Percentiles rank a stretch among this genome's conserved stretches.
Conservation (phyloP, 2,113 vertebrate genomes). For the Leiothrix lutea region DNA sequence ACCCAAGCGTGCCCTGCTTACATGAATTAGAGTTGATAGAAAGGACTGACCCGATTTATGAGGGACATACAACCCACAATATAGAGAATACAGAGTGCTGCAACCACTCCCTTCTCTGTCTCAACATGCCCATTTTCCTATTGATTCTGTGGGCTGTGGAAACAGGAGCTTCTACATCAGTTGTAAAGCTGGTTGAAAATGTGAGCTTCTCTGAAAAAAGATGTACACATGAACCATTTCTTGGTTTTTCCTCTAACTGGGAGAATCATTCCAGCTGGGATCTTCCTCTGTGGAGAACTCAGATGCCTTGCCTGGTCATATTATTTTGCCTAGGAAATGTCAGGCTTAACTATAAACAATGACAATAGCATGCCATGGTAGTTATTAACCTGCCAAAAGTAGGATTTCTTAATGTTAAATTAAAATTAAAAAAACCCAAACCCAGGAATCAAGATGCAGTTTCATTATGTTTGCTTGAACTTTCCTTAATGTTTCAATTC, state of each 20-base stretch:
- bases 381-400: neutral
- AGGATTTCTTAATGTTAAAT: neutral
- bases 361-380: neutral
- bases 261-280: neutral
- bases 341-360: neutral
- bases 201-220: neutral
- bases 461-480: neutral
- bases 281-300: neutral
- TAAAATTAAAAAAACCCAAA: neutral
- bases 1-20: neutral
- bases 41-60: constrained; percentile 1
- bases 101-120: neutral
- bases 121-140: neutral
- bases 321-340: neutral
- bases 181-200: neutral
- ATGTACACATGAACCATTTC: neutral
- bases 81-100: neutral
- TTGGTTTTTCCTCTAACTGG: neutral
- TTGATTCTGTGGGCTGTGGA: neutral
- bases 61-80: neutral
- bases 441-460: neutral
- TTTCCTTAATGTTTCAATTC: neutral
- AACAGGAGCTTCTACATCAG: neutral
- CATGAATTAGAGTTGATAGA: neutral
- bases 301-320: neutral